A percentile compares a stretch with the other conserved stretches of the same genome.
Conservation (phyloP, 2,113 vertebrate species). For the Thunnus thynnus region DNA sequence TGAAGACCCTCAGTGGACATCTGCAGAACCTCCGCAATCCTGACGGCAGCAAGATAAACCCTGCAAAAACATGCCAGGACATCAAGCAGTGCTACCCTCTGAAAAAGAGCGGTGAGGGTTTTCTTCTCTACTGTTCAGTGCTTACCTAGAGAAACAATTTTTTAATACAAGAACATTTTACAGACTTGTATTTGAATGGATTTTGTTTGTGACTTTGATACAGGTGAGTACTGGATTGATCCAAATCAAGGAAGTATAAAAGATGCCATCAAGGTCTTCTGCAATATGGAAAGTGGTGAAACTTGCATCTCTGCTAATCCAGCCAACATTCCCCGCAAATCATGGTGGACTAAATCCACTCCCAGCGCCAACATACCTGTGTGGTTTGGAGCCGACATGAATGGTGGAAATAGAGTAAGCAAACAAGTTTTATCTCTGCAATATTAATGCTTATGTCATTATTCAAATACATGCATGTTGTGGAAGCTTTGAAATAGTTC, state of each 20-base stretch:
- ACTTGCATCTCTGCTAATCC: conserved; percentile 94
- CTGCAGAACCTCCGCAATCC: conserved; percentile 93
- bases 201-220: background rate
- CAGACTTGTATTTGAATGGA: no score
- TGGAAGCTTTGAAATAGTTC: background rate
- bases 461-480: background rate
- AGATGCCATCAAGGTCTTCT: conserved; percentile 96
- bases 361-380: conserved; percentile 85
- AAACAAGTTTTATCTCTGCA: background rate
- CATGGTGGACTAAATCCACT: conserved; percentile 92
- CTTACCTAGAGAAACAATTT: background rate
- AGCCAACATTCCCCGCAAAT: conserved; percentile 89
- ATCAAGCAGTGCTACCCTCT: conserved; percentile 92
- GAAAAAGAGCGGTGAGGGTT: conserved; percentile 89
- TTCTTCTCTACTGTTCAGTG: background rate
- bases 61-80: conserved; percentile 95
- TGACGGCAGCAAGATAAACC: conserved; percentile 92
- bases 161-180: no score
- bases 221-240: conserved; percentile 98
- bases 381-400: conserved; percentile 96
- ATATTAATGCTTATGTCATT: background rate
- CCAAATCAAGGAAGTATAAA: conserved; percentile 95
- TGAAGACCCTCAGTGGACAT: conserved; percentile 94
- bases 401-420: conserved; percentile 90
- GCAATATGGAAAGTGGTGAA: conserved; percentile 96